Evolutionary conservation across 1,140 invertebrate genomes (phyloP), one percentile per base, ranked within the genome.

Genomic region (Plodia interpunctella): DNA sequence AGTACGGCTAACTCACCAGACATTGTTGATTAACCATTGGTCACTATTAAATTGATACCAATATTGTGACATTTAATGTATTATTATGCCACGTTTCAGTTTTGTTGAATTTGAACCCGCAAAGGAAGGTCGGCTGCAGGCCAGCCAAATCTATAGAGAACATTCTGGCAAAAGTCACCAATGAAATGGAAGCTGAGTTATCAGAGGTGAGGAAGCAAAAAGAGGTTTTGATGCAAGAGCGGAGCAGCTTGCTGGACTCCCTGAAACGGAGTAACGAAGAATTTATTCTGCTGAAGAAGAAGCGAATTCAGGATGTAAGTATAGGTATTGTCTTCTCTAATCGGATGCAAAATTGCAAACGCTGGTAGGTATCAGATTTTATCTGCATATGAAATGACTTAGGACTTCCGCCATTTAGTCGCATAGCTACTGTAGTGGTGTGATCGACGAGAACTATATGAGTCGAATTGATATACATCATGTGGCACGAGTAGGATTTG

Each of bases 221-320:
- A 90, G 92, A 70, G 89, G 91, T 62, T 79, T 90, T 57, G 49
- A 93, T 60, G 91, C 92, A 79, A 88, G 93, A 78, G 92, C 94
- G 74, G 72, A 93, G 20, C 87, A 91, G 71, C 91, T 92, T 88
- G 79, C 92, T 70, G 90, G 93, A 71, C 80, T 91, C 69, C 68
- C 91, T 72, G 80, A 94, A 90, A 82, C 91, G 66, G 91, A 95
- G 93, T 5, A 93, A 94, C 70, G 91, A 93, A 53, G 94, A 96
- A 67, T 94, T 94, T 61, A 92, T 94, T 73, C 81, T 91, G 19
- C 79, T 96, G 62, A 95, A 95, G 68, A 93, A 93, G 61, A 95
- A 95, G 73, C 88, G 94, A 25, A 87, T 96, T 64, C 93, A 95
- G 72, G 95, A 96, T 87, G 92, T 94, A 80, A 92, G 93, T 91